Percentiles rank a stretch among this genome's conserved stretches.
Conservation (phyloP, 2,797 vertebrate genomes). For the Spinus olivaceus region DNA sequence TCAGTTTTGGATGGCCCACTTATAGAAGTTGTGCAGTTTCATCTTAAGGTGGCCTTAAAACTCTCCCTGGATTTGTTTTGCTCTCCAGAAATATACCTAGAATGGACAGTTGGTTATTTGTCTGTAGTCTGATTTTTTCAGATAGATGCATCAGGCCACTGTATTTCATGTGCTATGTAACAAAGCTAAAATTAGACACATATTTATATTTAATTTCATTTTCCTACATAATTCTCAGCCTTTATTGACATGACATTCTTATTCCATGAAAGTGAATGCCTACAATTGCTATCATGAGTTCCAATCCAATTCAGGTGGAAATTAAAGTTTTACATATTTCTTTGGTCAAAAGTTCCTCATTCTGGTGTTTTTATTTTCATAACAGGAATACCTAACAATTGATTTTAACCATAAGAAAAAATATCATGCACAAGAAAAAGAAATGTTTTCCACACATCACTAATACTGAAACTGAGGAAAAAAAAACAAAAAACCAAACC, state of each 20-base stretch:
- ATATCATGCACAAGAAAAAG: neutral
- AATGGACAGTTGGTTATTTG: neutral
- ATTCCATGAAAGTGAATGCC: neutral
- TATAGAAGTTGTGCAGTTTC: neutral
- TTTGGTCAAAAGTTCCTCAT: neutral
- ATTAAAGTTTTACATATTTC: neutral
- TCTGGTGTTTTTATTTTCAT: neutral
- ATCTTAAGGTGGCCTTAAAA: neutral
- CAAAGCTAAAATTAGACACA: neutral
- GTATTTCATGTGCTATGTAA: neutral
- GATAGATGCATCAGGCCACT: neutral
- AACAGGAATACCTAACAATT: fast-evolving
- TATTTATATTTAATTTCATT: neutral
- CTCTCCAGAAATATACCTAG: neutral
- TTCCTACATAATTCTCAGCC: neutral
- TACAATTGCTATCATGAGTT: neutral
- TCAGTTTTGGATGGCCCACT: neutral
- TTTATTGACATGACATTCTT: neutral
- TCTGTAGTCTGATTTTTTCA: neutral
- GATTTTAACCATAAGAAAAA: neutral
- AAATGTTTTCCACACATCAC: neutral
- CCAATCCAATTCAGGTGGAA: neutral
- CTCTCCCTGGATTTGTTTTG: neutral
- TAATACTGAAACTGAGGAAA: neutral
- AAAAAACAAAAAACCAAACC: too few species aligned